Evolutionary conservation across 2,113 vertebrate genomes (phyloP).

Genomic region (Psophia crepitans): DNA sequence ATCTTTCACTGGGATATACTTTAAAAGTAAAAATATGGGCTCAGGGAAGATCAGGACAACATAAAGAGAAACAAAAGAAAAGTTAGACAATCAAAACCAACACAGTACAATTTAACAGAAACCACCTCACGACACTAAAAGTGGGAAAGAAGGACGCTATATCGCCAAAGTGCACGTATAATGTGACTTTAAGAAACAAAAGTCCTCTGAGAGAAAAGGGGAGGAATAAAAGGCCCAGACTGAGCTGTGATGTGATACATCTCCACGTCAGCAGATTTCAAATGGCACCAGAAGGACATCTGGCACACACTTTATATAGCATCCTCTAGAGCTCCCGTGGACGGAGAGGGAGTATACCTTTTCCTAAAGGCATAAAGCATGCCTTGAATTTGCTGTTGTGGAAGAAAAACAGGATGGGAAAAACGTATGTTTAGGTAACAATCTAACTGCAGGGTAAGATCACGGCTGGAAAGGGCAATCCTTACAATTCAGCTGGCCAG

Average conservation of each 20-base stretch:
- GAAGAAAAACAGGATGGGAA: neutral
- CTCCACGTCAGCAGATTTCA: neutral
- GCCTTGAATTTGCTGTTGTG: neutral
- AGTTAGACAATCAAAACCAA: neutral
- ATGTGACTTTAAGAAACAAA: neutral
- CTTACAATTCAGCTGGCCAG: neutral
- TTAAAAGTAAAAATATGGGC: neutral
- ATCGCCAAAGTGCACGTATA: neutral
- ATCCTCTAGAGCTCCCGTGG: neutral
- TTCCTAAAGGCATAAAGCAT: neutral
- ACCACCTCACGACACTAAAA: neutral
- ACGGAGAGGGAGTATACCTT: neutral
- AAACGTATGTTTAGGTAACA: neutral
- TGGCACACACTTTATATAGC: neutral
- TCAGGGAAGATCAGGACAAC: neutral
- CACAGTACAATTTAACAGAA: neutral
- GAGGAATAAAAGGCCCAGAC: neutral
- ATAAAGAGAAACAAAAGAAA: neutral
- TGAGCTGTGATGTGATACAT: neutral
- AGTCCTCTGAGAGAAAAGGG: neutral
- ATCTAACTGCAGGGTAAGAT: neutral
- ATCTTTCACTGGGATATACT: neutral
- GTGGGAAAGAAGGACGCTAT: rapidly evolving
- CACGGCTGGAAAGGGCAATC: neutral
- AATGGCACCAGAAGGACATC: neutral